Conservation (phyloP, 2,113 vertebrate species). For the Barnardius zonarius region DNA sequence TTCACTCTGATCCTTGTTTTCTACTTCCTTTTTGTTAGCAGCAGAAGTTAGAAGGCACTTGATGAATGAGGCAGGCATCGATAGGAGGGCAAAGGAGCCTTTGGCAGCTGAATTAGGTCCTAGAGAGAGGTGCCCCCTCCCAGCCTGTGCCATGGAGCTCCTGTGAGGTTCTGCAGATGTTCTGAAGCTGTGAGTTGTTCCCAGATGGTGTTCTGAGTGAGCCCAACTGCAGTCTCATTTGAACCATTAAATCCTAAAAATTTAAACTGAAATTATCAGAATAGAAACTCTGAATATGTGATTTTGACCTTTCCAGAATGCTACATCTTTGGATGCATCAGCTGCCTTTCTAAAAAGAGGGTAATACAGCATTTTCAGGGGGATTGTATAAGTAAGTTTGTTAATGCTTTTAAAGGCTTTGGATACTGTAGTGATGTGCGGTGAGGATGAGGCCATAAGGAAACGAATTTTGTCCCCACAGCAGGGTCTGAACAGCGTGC, state of each 20-base stretch:
- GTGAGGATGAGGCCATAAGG: neutral
- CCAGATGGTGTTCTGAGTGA: neutral
- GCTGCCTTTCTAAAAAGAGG: neutral
- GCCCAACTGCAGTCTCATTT: neutral
- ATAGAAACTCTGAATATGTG: neutral
- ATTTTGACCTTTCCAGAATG: neutral
- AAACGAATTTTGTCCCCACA: neutral
- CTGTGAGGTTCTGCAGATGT: neutral
- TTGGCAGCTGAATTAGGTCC: neutral
- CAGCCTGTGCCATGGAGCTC: neutral
- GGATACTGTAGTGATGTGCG: neutral
- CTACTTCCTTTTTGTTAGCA: neutral
- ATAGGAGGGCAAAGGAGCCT: neutral
- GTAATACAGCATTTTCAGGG: neutral
- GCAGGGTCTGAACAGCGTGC: accelerated
- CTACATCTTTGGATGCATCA: neutral
- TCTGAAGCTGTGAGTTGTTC: neutral
- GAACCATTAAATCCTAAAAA: neutral
- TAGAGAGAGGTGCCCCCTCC: neutral
- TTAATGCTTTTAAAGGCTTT: neutral
- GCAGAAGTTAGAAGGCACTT: neutral
- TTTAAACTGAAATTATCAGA: neutral
- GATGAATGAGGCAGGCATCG: neutral
- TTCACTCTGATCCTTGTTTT: neutral
- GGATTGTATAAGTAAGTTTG: neutral